phyloP scores from a whole-genome alignment of 2,888 invertebrate species.

The Formica aserva region DNA sequence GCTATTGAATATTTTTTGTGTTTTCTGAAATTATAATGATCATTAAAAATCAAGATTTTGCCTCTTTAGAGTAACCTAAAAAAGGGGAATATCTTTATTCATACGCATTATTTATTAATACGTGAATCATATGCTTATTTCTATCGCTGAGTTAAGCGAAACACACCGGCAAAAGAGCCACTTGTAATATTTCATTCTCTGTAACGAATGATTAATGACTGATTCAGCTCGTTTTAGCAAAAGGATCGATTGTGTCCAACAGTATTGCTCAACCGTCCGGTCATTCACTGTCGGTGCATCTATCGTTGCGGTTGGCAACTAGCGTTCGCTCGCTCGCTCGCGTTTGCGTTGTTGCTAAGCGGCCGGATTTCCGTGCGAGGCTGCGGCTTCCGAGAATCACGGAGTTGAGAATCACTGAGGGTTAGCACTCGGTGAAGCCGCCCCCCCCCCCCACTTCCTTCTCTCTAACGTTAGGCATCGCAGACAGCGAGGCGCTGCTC shows the following conservation, averaged over 20 bases:
- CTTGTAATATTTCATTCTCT: constrained; percentile 23
- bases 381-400: constrained; percentile 6
- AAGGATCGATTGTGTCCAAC: constrained; percentile 47
- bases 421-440: constrained; percentile 16
- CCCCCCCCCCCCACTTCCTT: not conserved
- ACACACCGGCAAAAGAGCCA: not conserved
- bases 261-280: constrained; percentile 50
- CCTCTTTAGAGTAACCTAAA: not conserved
- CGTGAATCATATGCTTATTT: not conserved
- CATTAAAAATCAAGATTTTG: not conserved
- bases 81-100: not conserved
- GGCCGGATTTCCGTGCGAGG: constrained; percentile 45
- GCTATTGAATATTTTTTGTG: not conserved
- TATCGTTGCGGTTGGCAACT: constrained; percentile 34
- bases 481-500: constrained; percentile 74
- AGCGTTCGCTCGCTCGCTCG: constrained; percentile 9
- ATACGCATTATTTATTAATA: not conserved
- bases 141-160: not conserved
- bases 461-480: constrained; percentile 42
- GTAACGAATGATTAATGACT: constrained; percentile 45
- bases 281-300: constrained; percentile 37
- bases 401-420: constrained; percentile 41
- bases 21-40: not conserved
- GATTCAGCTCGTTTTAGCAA: constrained; percentile 47
- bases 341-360: constrained; percentile 52